phyloP scores from a whole-genome alignment of 2,888 invertebrate species.

The Drosophila rubida region DNA sequence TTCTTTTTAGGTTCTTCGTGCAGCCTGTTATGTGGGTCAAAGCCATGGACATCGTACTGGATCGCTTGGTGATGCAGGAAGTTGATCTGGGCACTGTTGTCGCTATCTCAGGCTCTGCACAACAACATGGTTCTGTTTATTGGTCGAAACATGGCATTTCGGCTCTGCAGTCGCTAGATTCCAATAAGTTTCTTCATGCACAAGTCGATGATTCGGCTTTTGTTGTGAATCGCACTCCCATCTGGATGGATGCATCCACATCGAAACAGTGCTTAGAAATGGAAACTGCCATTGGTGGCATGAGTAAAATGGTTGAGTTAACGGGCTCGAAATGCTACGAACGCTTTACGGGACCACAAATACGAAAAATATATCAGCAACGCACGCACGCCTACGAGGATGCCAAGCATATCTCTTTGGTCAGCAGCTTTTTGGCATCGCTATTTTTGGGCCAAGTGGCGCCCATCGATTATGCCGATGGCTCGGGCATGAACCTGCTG shows the following conservation, averaged over 20 bases:
- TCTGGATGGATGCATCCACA: constrained; percentile 96
- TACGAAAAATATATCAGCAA: constrained; percentile 93
- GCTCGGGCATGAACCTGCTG: constrained; percentile 98
- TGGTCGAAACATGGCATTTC: constrained; percentile 93
- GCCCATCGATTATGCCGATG: constrained; percentile 96
- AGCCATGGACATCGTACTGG: constrained; percentile 95
- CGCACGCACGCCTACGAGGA: constrained; percentile 89
- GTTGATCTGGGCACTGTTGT: constrained; percentile 93
- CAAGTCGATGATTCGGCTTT: constrained; percentile 92
- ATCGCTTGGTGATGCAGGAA: constrained; percentile 91
- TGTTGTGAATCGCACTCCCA: constrained; percentile 92
- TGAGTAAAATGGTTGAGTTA: constrained; percentile 80
- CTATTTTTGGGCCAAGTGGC: constrained; percentile 94
- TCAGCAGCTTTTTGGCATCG: constrained; percentile 96
- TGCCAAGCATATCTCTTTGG: constrained; percentile 94
- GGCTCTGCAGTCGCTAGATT: constrained; percentile 88
- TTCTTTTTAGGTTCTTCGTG: constrained; percentile 88
- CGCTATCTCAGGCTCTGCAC: constrained; percentile 95
- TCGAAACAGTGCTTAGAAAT: constrained; percentile 86
- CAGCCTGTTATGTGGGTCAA: constrained; percentile 98
- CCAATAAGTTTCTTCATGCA: constrained; percentile 92
- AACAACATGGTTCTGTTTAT: constrained; percentile 99
- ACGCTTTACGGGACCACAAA: constrained; percentile 95
- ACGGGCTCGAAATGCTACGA: constrained; percentile 85
- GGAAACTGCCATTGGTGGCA: constrained; percentile 92